Percentiles rank a stretch among this genome's conserved stretches.
Evolutionary conservation across 2,113 vertebrate genomes (phyloP).

Genomic region (Nothoprocta pentlandii): DNA sequence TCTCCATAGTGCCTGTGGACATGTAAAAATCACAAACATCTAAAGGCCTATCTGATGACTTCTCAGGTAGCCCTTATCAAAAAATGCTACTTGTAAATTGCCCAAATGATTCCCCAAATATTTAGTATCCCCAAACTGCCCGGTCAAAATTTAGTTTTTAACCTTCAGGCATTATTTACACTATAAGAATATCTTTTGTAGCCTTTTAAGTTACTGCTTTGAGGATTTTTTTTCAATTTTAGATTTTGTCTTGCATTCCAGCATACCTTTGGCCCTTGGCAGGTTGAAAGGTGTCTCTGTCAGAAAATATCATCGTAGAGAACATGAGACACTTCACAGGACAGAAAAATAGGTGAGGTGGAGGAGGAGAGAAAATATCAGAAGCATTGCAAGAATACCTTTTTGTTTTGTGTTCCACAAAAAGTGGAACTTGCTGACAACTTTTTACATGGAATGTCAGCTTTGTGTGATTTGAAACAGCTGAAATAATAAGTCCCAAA

Average conservation of each 20-base stretch:
- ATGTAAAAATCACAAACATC: background rate
- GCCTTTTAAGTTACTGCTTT: background rate
- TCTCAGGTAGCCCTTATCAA: rapidly evolving
- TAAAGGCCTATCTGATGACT: background rate
- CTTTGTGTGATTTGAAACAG: slow-evolving; percentile 61
- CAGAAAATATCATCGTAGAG: slow-evolving; percentile 72
- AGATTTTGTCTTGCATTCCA: slow-evolving; percentile 6
- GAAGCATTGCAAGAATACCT: slow-evolving; percentile 71
- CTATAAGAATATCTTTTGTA: background rate
- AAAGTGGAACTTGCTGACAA: slow-evolving; percentile 73
- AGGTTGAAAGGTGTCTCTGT: slow-evolving; percentile 73
- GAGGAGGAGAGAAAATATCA: slow-evolving; percentile 73
- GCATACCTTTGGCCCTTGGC: slow-evolving; percentile 37
- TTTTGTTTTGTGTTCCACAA: slow-evolving; percentile 47
- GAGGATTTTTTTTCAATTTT: background rate
- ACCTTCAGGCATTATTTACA: background rate
- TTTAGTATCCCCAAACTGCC: background rate
- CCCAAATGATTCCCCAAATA: background rate
- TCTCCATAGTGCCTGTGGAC: background rate
- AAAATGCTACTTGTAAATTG: background rate
- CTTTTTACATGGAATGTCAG: slow-evolving; percentile 70
- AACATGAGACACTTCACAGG: slow-evolving; percentile 70
- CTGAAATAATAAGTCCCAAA: slow-evolving; percentile 67
- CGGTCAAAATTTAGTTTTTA: background rate
- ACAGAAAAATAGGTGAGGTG: slow-evolving; percentile 74